A percentile compares a stretch with the other conserved stretches of the same genome.
phyloP scores from a whole-genome alignment of 2,113 vertebrate genomes.

The Rhagologus leucostigma region DNA sequence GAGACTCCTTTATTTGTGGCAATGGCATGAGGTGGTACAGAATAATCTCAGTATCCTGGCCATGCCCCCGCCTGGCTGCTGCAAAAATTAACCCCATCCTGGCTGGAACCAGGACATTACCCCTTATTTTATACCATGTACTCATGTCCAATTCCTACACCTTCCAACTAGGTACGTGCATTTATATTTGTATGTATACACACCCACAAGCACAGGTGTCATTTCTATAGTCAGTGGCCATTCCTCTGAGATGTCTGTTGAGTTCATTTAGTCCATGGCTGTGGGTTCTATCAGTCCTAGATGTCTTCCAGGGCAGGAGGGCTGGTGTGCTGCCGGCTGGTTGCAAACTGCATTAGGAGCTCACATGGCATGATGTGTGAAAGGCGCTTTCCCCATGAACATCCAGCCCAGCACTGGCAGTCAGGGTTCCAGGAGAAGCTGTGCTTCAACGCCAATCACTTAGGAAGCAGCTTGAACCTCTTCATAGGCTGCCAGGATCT shows the following conservation, averaged over 20 bases:
- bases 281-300: not conserved
- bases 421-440: not conserved
- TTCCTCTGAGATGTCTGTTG: not conserved
- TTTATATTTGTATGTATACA: not conserved
- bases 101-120: not conserved
- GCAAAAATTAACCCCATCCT: not conserved
- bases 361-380: not conserved
- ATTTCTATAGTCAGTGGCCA: not conserved
- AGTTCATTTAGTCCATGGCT: not conserved
- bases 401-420: not conserved
- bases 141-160: not conserved
- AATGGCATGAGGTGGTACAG: not conserved
- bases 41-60: not conserved
- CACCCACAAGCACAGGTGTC: not conserved
- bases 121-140: not conserved
- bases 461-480: not conserved
- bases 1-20: not conserved
- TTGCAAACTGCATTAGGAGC: not conserved
- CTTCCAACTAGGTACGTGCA: not conserved
- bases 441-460: not conserved
- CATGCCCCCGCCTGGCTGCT: not conserved
- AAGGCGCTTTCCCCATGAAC: not conserved
- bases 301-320: not conserved
- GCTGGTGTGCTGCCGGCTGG: not conserved
- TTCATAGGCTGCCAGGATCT: not conserved